Evolutionary conservation across 1,140 invertebrate genomes (phyloP).

Genomic region (Chelonus insularis): DNA sequence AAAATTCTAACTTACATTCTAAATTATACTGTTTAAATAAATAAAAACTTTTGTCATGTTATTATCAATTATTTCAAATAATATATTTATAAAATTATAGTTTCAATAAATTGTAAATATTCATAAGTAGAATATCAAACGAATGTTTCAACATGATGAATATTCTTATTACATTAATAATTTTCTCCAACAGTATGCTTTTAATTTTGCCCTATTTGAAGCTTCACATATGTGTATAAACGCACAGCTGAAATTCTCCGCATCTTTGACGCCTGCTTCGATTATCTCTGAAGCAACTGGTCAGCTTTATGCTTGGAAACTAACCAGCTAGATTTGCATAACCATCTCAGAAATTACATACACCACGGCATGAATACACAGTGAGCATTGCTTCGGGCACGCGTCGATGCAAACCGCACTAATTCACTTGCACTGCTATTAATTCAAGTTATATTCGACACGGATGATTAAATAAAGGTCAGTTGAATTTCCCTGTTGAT

Average conservation of each 20-base stretch:
- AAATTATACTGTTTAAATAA: too few relatives aligned
- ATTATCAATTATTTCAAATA: too few relatives aligned
- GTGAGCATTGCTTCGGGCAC: constrained; percentile 22
- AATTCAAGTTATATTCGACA: constrained; percentile 30
- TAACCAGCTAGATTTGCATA: constrained; percentile 44
- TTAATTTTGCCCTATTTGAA: too few relatives aligned
- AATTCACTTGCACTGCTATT: constrained; percentile 36
- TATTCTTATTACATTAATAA: too few relatives aligned
- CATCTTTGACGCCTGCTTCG: neutral
- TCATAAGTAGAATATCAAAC: too few relatives aligned
- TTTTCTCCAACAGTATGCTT: too few relatives aligned
- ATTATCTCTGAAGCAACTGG: constrained; percentile 5
- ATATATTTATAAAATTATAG: too few relatives aligned
- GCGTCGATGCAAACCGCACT: constrained; percentile 29
- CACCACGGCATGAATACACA: constrained; percentile 3
- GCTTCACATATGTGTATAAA: neutral
- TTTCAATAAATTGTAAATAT: too few relatives aligned
- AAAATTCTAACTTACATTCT: too few relatives aligned
- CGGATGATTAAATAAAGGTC: neutral
- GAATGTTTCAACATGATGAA: too few relatives aligned
- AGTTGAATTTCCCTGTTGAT: constrained; percentile 3
- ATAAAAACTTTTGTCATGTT: too few relatives aligned
- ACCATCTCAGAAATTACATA: constrained; percentile 47
- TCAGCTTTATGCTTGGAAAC: constrained; percentile 38
- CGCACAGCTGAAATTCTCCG: neutral